Conservation (phyloP, 2,113 vertebrate species). For the Caretta caretta region DNA sequence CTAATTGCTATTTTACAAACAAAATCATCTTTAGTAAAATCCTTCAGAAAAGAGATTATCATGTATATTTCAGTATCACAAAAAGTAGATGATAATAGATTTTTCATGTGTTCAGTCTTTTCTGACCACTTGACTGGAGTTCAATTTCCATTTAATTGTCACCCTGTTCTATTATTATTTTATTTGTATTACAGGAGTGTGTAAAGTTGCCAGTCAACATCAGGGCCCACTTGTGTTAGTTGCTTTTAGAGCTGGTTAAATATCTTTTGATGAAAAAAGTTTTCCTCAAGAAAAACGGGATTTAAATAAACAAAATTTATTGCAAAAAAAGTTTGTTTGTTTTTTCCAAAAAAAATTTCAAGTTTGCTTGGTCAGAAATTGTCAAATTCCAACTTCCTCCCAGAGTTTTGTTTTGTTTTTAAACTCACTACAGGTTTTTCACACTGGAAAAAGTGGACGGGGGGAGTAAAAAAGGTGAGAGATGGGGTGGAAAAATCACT, state of each 20-base stretch:
- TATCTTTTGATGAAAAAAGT: not conserved
- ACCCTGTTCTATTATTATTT: not conserved
- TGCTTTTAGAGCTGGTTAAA: not conserved
- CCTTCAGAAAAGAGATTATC: not conserved
- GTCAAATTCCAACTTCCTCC: not conserved
- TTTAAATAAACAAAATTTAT: not conserved
- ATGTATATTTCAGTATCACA: not conserved
- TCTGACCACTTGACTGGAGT: not conserved
- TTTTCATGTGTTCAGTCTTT: not conserved
- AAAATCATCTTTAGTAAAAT: not conserved
- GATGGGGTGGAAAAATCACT: not conserved
- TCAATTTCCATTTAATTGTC: not conserved
- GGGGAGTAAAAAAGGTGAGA: not conserved
- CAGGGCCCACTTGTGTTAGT: not conserved
- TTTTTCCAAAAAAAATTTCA: no score
- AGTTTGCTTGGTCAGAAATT: not conserved
- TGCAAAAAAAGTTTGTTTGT: not conserved
- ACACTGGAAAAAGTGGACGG: not conserved
- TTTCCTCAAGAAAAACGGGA: not conserved
- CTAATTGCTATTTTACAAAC: not conserved
- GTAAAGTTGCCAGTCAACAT: not conserved
- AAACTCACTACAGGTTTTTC: not conserved
- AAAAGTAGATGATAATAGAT: not conserved
- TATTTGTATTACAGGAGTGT: not conserved
- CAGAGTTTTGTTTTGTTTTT: no score